phyloP scores from a whole-genome alignment of 2,797 vertebrate genomes.

The Synaphobranchus kaupii region DNA sequence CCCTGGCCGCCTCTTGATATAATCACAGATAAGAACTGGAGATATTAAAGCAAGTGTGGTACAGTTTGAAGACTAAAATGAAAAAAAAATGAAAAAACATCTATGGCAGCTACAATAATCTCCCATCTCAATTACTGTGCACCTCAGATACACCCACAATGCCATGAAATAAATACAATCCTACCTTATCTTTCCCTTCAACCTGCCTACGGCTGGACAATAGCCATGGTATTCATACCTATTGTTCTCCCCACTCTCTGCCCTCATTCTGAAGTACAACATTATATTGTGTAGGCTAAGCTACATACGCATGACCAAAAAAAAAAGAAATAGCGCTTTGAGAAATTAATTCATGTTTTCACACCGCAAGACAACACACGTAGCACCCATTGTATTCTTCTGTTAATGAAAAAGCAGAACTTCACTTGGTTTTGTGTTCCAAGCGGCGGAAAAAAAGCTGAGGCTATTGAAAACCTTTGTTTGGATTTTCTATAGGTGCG shows the following conservation, averaged over 20 bases:
- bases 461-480: background rate
- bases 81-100: background rate
- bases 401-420: background rate
- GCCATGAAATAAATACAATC: background rate
- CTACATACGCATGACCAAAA: background rate
- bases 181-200: background rate
- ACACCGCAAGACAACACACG: background rate
- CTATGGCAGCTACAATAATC: slow-evolving; percentile 32
- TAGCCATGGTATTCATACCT: too few species aligned
- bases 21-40: slow-evolving; percentile 38
- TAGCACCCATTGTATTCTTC: background rate
- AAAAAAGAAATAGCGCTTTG: background rate
- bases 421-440: background rate
- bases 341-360: background rate
- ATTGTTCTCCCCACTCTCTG: background rate
- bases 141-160: slow-evolving; percentile 31
- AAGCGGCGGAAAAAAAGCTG: background rate
- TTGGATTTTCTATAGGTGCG: slow-evolving; percentile 16
- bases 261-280: background rate
- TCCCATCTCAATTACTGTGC: slow-evolving; percentile 52
- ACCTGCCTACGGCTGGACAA: background rate
- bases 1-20: slow-evolving; percentile 36
- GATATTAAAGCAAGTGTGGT: slow-evolving; percentile 52
- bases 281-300: background rate
- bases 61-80: slow-evolving; percentile 40